Conservation (phyloP, 2,888 invertebrate species). For the Hemithea aestivaria region DNA sequence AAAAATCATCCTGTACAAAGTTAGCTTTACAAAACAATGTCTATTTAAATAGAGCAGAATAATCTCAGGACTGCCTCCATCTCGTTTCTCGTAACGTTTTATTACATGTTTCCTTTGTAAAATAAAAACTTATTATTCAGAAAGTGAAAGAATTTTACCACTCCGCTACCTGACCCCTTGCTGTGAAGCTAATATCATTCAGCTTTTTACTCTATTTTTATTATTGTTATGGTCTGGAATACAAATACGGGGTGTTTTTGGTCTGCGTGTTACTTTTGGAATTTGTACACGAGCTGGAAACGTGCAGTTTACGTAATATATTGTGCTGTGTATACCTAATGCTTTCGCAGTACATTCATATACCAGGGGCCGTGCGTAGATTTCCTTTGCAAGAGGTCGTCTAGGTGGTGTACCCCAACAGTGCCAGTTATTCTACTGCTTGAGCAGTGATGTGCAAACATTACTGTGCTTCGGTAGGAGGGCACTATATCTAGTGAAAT, state of each 20-base stretch:
- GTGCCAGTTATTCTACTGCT: too few relatives aligned
- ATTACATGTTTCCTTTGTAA: slow-evolving; percentile 11
- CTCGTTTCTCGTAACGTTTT: slow-evolving; percentile 13
- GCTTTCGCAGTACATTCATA: too few relatives aligned
- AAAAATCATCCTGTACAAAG: too few relatives aligned
- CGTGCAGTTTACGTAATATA: too few relatives aligned
- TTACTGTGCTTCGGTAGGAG: too few relatives aligned
- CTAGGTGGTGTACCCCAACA: too few relatives aligned
- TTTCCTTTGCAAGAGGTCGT: too few relatives aligned
- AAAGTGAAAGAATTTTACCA: not conserved
- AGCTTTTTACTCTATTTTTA: slow-evolving; percentile 42
- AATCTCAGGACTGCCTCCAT: slow-evolving; percentile 8
- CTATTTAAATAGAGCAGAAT: slow-evolving; percentile 6
- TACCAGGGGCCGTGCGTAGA: too few relatives aligned
- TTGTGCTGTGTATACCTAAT: too few relatives aligned
- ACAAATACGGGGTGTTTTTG: slow-evolving; percentile 45
- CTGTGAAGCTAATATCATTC: slow-evolving; percentile 29
- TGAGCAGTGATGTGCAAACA: too few relatives aligned
- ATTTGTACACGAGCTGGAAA: not conserved
- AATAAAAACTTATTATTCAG: slow-evolving; percentile 14
- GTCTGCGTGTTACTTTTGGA: slow-evolving; percentile 24
- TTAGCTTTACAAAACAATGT: not conserved
- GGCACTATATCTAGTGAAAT: too few relatives aligned
- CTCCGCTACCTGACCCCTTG: slow-evolving; percentile 23
- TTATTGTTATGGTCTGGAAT: slow-evolving; percentile 45